Evolutionary conservation across 1,140 invertebrate genomes (phyloP), one percentile per base, ranked within the genome.

Genomic region (Tribolium madens): DNA sequence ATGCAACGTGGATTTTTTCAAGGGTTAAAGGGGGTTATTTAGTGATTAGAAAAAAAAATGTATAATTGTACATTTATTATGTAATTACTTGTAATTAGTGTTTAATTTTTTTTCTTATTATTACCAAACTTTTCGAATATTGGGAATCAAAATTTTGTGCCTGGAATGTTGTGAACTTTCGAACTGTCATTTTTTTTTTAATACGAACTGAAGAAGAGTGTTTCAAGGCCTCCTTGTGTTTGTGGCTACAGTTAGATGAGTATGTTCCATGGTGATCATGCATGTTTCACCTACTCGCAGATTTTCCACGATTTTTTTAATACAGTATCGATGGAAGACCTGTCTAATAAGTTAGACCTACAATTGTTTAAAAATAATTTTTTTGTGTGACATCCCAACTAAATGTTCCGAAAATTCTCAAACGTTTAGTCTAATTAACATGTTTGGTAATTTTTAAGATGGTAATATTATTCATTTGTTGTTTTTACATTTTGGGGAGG

Each of bases 261-360:
- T 84, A 84, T 80, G 83, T 84, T 84, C 83, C 83, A 82, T 82
- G 79, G 75, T 81, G 64, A 77, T 80, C 82, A 79, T 75, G 15
- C 31, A 72, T 74, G 33, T 18, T 42, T 52, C 70, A 72, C 50
- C 57, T 64, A 64, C 33, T 64, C 10, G 57, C 21, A 18, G 26
- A 33, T 64, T 64, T 64, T 64, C 57, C 57, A 64, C 57, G n/a
- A 26, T 57, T 18, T 57, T 57, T 26, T 36, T 10, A 4, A 18
- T 57, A 1, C n/a, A 18, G 1, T 42, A 60, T 17, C 52, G 4
- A 5, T 33, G 57, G 57, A 64, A 64, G 31, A 33, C 14, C 12
- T 18, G 53, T 12, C 18, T 0, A 14, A 9, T 12, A 52, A 15
- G 14, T 14, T 15, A 52, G 50, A 26, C 21, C 6, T 26, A 3